Evolutionary conservation across 2,797 vertebrate genomes (phyloP), one percentile per base, ranked within the genome.

Genomic region (Synaphobranchus kaupii): DNA sequence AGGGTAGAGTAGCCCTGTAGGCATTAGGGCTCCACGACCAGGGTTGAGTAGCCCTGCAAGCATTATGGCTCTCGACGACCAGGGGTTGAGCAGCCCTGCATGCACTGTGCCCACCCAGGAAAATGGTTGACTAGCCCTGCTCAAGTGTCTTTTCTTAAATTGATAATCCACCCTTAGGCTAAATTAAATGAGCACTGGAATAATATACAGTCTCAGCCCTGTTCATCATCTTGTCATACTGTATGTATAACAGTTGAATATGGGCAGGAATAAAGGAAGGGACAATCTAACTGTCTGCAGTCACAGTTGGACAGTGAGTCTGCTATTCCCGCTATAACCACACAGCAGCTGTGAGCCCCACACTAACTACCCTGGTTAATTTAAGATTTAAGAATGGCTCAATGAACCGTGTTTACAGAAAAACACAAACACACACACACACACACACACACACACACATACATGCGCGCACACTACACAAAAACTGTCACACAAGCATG

Each of bases 401-500:
- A 78, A 44, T 78, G 73, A 78, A 15, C 73, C 17, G 17, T 78
- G 73, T 39, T 78, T 76, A 39, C 71, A 34, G 28, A 39, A 76
- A 76, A 17, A 76, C 31, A 76, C 71, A 76, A 39, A 39, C 13
- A 39, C 22, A n/a, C 71, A 4, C 31, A 17, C 31, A 39, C 31
- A 76, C 71, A 76, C 71, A 76, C 71, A 39, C 71, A 76, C n/a
- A 68, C 66, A 68, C n/a, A 68, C n/a, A 60, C 58, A 60, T 12
- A 4, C 58, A 60, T 22, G 17, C 58, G 5, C 17, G 20, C 28
- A 68, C 58, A 60, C 58, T 17, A 17, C 15, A 17, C 0, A 39
- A 17, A 17, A 60, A 60, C 58, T 17, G 58, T 17, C 58, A 3
- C 58, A 60, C 15, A 17, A 52, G 50, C 50, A 5, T 5, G 4